A percentile compares a stretch with the other conserved stretches of the same genome.
Evolutionary conservation across 2,888 invertebrate genomes (phyloP).

Genomic region (Arge pagana): DNA sequence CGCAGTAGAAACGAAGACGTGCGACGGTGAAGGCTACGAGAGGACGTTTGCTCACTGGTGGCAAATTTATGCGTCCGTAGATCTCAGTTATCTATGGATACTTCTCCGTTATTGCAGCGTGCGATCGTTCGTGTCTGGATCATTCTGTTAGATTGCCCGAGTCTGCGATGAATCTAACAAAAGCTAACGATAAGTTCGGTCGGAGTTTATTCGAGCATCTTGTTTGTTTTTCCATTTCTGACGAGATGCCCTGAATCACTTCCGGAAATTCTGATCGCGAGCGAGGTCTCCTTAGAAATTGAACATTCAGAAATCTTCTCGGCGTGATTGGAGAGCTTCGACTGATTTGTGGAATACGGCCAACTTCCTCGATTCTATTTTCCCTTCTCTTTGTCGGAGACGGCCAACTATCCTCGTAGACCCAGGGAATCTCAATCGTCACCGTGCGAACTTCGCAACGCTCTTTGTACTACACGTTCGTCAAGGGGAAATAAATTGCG

Average conservation of each 20-base stretch:
- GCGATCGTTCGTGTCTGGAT: slow-evolving; percentile 1
- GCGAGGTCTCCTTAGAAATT: not conserved
- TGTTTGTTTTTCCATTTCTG: no score
- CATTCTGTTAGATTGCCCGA: not conserved
- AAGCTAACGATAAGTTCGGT: not conserved
- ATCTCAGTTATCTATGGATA: slow-evolving; percentile 46
- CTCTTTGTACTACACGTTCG: slow-evolving; percentile 9
- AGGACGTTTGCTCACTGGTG: no score
- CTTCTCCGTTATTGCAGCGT: slow-evolving; percentile 42
- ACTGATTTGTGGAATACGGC: slow-evolving; percentile 15
- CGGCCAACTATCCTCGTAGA: slow-evolving; percentile 9
- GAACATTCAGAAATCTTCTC: slow-evolving; percentile 3
- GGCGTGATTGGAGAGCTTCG: slow-evolving; percentile 15
- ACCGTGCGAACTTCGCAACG: slow-evolving; percentile 13
- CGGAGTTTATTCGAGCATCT: not conserved
- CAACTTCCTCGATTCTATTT: slow-evolving; percentile 1
- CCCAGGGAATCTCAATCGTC: slow-evolving; percentile 18
- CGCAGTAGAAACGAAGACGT: no score
- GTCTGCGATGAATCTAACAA: not conserved
- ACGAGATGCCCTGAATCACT: no score
- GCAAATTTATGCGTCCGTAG: no score
- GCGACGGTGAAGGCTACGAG: no score
- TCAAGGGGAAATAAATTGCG: slow-evolving; percentile 15
- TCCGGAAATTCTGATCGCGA: not conserved
- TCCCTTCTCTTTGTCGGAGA: not conserved